These are phyloP conservation scores for Champsocephalus gunnari DNA, from an alignment of 2,797 vertebrate genomes.

Conservation along the genomic window DNA sequence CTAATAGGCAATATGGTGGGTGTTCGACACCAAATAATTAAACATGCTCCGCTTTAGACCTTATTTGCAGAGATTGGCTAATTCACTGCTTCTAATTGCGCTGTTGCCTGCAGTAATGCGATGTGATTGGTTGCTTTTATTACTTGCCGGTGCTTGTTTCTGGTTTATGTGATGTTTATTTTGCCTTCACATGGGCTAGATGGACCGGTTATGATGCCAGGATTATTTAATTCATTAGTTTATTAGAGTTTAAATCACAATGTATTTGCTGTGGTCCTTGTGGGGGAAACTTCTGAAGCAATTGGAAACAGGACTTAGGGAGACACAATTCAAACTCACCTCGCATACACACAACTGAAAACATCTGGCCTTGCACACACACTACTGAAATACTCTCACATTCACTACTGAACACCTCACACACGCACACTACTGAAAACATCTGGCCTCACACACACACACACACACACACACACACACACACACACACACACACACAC, in stretches of 20 bases:
- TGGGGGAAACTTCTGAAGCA: no score
- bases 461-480: no score
- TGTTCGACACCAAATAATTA: background rate
- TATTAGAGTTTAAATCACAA: background rate
- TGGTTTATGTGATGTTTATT: background rate
- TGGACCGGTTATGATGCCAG: background rate
- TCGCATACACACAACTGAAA: no score
- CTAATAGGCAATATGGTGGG: conserved; percentile 1
- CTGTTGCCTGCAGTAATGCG: background rate
- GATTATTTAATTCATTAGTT: background rate
- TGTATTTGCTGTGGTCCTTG: background rate
- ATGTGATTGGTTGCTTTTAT: conserved; percentile 13
- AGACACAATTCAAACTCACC: no score
- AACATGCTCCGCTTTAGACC: background rate
- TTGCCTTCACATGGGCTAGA: background rate
- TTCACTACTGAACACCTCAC: no score
- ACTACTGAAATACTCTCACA: no score
- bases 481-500: no score
- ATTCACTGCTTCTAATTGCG: background rate
- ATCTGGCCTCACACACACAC: no score
- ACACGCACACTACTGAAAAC: no score
- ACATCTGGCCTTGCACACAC: no score
- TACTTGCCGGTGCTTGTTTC: background rate
- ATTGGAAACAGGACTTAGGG: no score
- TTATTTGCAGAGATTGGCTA: background rate